Conservation (phyloP, 2,113 vertebrate species). For the Capricornis sumatraensis region DNA sequence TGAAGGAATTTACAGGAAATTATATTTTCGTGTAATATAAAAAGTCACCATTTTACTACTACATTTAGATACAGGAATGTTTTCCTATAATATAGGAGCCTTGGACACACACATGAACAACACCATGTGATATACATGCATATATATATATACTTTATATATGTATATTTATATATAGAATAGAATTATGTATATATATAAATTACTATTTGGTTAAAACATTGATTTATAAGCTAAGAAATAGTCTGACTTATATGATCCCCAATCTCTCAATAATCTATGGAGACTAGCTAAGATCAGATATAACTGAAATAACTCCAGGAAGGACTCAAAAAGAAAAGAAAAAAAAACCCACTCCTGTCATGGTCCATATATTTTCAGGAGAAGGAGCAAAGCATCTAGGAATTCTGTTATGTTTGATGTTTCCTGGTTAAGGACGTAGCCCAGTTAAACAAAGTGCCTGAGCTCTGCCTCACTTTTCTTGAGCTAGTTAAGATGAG, state of each 20-base stretch:
- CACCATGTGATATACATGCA: neutral
- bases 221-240: neutral
- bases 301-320: no score
- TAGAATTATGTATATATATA: neutral
- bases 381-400: neutral
- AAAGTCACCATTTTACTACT: neutral
- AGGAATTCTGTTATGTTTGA: neutral
- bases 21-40: neutral
- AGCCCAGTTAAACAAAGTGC: neutral
- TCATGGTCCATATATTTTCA: neutral
- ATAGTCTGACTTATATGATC: neutral
- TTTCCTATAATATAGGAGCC: neutral
- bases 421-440: neutral
- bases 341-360: neutral
- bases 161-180: neutral
- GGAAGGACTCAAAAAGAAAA: neutral
- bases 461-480: neutral
- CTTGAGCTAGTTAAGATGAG: neutral
- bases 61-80: neutral
- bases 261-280: neutral
- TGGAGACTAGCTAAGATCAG: neutral
- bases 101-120: neutral
- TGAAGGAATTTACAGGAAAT: neutral
- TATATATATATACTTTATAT: neutral
- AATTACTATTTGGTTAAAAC: neutral